These are phyloP conservation scores for Zootoca vivipara DNA, from an alignment of 2,113 vertebrate species.

Conservation along the genomic window DNA sequence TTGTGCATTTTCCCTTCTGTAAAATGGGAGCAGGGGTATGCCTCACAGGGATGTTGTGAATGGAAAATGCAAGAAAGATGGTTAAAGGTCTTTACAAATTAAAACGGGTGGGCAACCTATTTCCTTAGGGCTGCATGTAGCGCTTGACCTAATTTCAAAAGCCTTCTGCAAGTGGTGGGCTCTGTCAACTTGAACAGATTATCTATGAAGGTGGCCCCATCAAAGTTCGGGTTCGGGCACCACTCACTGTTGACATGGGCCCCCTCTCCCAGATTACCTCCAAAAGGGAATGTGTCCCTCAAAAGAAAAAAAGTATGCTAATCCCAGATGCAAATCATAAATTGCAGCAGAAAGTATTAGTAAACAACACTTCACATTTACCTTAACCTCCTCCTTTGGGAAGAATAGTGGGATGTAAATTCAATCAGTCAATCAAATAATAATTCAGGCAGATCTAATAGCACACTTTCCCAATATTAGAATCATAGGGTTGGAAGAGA, in stretches of 20 bases:
- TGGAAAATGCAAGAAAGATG: not conserved
- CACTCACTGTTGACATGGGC: too few relatives aligned
- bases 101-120: too few relatives aligned
- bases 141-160: too few relatives aligned
- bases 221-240: too few relatives aligned
- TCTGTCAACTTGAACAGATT: too few relatives aligned
- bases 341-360: not conserved
- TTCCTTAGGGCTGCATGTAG: too few relatives aligned
- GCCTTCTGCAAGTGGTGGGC: too few relatives aligned
- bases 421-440: not conserved
- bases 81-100: not conserved
- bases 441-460: constrained; percentile 28
- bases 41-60: not conserved
- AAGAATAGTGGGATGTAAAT: too few relatives aligned
- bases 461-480: not conserved
- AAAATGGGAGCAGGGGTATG: not conserved
- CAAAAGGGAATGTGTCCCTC: too few relatives aligned
- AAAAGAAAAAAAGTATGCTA: too few relatives aligned
- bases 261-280: too few relatives aligned
- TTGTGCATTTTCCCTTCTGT: not conserved
- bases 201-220: too few relatives aligned
- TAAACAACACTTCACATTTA: not conserved
- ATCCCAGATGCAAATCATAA: not conserved
- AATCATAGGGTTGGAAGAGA: not conserved
- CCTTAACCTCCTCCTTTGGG: not conserved